These are phyloP conservation scores for Rhopalosiphum nymphaeae DNA, from an alignment of 2,888 invertebrate genomes.

Conservation along the genomic window DNA sequence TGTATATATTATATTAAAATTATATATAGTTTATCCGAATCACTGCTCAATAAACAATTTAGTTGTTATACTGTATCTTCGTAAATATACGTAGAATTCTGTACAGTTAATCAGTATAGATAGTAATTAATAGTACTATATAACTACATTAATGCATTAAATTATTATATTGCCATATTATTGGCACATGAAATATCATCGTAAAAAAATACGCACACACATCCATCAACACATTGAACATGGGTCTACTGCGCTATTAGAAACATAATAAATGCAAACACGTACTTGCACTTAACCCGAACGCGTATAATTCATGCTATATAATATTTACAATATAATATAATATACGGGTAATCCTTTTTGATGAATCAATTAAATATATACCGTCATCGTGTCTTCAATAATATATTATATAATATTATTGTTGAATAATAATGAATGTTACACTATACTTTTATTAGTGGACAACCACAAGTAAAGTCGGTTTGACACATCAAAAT, in stretches of 20 bases:
- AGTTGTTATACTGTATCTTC: background rate
- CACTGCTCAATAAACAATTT: conserved; percentile 15
- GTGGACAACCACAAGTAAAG: background rate
- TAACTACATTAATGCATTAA: background rate
- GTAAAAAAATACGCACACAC: background rate
- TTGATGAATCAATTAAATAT: background rate
- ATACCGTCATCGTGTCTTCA: background rate
- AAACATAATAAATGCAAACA: conserved; percentile 5
- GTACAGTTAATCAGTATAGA: background rate
- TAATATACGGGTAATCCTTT: background rate
- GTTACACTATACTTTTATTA: background rate
- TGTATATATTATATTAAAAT: background rate
- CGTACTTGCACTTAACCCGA: conserved; percentile 19
- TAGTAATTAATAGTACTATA: background rate
- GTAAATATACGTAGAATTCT: background rate
- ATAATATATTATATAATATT: background rate
- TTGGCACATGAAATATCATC: background rate
- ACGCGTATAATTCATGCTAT: background rate
- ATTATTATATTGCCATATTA: background rate
- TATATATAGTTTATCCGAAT: background rate
- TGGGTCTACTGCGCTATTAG: background rate
- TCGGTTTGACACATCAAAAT: background rate
- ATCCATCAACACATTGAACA: background rate
- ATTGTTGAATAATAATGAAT: background rate
- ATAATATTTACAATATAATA: background rate